These are phyloP conservation scores for Plectrocnemia conspersa DNA, from an alignment of 1,140 invertebrate species.

Conservation along the genomic window DNA sequence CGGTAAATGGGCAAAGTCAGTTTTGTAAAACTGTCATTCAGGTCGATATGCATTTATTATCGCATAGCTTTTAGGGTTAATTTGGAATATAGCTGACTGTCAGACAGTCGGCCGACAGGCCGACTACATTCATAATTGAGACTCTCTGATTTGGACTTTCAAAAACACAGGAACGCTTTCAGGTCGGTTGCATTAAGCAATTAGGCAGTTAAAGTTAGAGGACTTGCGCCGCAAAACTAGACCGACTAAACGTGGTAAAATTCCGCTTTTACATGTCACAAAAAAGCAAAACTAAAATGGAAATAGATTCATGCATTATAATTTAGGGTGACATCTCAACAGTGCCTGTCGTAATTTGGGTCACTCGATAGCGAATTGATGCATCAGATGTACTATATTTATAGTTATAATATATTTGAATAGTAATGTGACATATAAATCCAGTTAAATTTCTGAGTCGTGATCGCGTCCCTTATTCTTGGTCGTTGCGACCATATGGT, in stretches of 20 bases:
- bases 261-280: no score
- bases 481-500: no score
- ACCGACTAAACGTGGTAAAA: no score
- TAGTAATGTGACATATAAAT: not conserved
- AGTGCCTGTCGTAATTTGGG: not conserved
- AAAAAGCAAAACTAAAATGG: no score
- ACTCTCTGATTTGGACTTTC: constrained; percentile 7
- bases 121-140: constrained; percentile 22
- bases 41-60: constrained; percentile 18
- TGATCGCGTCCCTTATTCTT: no score
- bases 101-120: constrained; percentile 3
- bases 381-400: not conserved
- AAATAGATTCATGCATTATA: no score
- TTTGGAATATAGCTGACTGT: constrained; percentile 8
- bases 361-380: no score
- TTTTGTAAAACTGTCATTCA: no score
- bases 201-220: constrained; percentile 13
- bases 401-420: not conserved
- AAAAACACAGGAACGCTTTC: constrained; percentile 30
- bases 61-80: constrained; percentile 9
- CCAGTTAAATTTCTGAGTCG: no score
- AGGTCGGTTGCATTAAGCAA: constrained; percentile 27
- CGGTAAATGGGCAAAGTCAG: no score
- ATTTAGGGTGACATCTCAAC: constrained; percentile 1
- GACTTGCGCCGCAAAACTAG: no score